Evolutionary conservation across 2,113 vertebrate species (phyloP), one percentile per base, ranked within the genome.

Genomic region (Pachycephala philippinensis): DNA sequence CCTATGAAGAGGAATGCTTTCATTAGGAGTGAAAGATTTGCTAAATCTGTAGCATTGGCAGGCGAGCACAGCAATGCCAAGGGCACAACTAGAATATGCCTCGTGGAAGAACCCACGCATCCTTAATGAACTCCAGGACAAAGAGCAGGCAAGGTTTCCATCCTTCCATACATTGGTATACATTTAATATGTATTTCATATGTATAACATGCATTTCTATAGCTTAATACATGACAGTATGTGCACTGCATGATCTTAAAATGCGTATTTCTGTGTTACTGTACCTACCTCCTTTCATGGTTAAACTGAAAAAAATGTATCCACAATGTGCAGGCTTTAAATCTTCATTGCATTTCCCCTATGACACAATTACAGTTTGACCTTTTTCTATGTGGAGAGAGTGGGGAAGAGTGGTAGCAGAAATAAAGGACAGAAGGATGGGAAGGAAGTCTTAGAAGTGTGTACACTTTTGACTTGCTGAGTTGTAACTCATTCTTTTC

Each of bases 51-150:
- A 30, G 16, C 28, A n/a, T 17, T 45, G 15, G 11, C 15, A 44
- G 21, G 27, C 0, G 0, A 74, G 22, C 3, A 35, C 15, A 44
- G 26, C 21, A 39, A 11, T 47, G 30, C 35, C 49, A 56, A 52
- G 6, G 18, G 35, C 20, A 63, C 19, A 45, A 15, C 26, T 20
- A 35, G 23, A 37, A 31, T 6, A 56, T 0, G 10, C 4, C 24
- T 54, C 35, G 6, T 35, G 2, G 27, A 56, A 76, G 33, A 93
- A 33, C 3, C 0, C 1, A 40, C 2, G 0, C 7, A 3, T 60
- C 27, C 24, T 83, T 37, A 39, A 57, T 8, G 24, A n/a, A 17
- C 30, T 86, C 11, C 35, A 88, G 13, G 35, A 76, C 11, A 54
- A 53, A n/a, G 15, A 69, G 1, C 6, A 74, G 0, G 0, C 15